phyloP scores from a whole-genome alignment of 2,113 vertebrate species.

The Peromyscus leucopus region DNA sequence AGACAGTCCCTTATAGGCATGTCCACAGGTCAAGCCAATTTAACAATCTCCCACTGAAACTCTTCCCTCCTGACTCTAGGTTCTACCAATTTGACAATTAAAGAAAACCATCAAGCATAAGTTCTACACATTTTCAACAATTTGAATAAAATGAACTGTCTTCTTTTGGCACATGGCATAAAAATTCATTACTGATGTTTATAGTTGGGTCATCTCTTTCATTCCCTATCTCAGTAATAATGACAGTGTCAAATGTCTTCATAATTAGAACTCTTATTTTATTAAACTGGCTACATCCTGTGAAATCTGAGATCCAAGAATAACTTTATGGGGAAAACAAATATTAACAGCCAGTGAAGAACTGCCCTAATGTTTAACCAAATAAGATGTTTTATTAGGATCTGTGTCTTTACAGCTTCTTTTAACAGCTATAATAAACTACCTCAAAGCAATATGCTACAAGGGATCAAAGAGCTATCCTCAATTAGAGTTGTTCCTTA shows the following conservation, averaged over 20 bases:
- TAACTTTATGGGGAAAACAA: conserved; percentile 57
- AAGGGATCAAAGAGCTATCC: conserved; percentile 71
- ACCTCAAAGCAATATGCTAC: conserved; percentile 70
- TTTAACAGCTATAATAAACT: conserved; percentile 74
- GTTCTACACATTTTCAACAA: background rate
- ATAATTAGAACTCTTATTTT: background rate
- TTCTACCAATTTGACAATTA: background rate
- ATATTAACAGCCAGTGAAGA: conserved; percentile 45
- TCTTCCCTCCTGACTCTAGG: background rate
- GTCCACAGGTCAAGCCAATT: background rate
- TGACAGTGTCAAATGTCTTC: background rate
- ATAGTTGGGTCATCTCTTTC: background rate
- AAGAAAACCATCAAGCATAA: background rate
- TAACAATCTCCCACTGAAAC: background rate
- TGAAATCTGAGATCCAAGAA: conserved; percentile 62
- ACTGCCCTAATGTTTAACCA: conserved; percentile 71
- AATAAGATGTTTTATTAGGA: conserved; percentile 76
- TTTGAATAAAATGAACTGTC: background rate
- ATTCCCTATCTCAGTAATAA: background rate
- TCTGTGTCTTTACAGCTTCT: conserved; percentile 70
- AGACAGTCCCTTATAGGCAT: background rate
- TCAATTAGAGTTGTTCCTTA: conserved; percentile 75
- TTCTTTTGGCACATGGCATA: background rate
- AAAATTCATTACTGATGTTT: background rate
- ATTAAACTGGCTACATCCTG: background rate